Base-by-base conservation (phyloP, 2,113 vertebrate species). In the Neolamprologus brichardi region DNA sequence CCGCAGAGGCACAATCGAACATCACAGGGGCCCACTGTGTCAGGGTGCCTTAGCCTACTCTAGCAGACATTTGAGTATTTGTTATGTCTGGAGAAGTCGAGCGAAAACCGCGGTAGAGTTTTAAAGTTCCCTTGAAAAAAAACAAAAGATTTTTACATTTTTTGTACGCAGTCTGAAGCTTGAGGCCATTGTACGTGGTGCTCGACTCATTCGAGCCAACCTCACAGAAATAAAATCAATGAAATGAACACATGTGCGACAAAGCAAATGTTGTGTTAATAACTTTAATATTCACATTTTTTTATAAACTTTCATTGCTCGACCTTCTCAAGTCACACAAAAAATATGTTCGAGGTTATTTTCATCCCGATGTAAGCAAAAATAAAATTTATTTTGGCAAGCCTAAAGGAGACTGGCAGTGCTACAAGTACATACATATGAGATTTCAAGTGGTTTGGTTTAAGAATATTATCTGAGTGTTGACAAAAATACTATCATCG, bases 381-480 rank as follows among this genome's bases (percentile, higher is more conserved):
- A 98, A 98, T 98, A 97, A 97, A 96, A 98, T 95, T 95, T 91
- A 96, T 96, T 90, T 98, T 98, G 97, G 97, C 98, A 98, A 98
- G 96, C 97, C 94, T 94, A 96, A 96, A 96, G 95, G 91, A 97
- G 96, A 93, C 96, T 97, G 98, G 98, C 97, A 98, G 97, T 98
- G 97, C 91, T 97, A 96, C 89, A 85, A 97, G 96, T 95, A 97
- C 96, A 97, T 97, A 92, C 83, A 91, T 54, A 97, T 95, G 97
- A 96, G 86, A 95, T 90, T 94, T 96, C 92, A 94, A 93, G 93
- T 95, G 93, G 94, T 95, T 95, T 95, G 94, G 91, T 95, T 94
- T 96, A 96, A 95, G 95, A 96, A 96, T 92, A 95, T 89, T 89
- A 94, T 95, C 92, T 94, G 89, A 92, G 79, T 91, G 83, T 87